Evolutionary conservation across 1,140 invertebrate species (phyloP).

Genomic region (Teleopsis dalmanni): DNA sequence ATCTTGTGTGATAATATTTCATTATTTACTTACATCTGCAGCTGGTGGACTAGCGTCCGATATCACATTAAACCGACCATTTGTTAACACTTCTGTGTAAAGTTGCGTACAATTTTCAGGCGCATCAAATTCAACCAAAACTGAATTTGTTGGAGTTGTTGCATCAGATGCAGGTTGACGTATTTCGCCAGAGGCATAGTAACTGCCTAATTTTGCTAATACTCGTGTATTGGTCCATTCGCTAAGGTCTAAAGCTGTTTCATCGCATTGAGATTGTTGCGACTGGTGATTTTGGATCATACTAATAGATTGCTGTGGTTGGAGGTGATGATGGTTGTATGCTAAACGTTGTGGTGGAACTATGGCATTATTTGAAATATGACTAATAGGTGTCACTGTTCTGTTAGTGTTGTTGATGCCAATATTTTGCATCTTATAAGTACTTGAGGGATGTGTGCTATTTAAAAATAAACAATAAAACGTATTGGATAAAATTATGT

Average conservation of each 20-base stretch:
- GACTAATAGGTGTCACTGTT: constrained; percentile 11
- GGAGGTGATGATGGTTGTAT: constrained; percentile 15
- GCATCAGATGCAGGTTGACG: constrained; percentile 48
- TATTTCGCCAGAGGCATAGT: constrained; percentile 78
- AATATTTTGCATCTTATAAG: constrained; percentile 11
- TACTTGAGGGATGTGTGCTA: constrained; percentile 9
- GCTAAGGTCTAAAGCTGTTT: constrained; percentile 62
- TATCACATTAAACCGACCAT: constrained; percentile 79
- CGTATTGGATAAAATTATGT: not conserved
- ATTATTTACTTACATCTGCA: constrained; percentile 41
- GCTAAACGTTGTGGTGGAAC: constrained; percentile 22
- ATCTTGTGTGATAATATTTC: not conserved
- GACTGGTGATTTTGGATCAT: constrained; percentile 24
- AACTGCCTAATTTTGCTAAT: constrained; percentile 70
- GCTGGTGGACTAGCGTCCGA: constrained; percentile 85
- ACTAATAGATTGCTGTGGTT: constrained; percentile 24
- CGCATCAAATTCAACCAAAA: constrained; percentile 67
- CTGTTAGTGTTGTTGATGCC: constrained; percentile 3
- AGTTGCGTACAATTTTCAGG: constrained; percentile 50
- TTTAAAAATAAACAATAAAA: not conserved
- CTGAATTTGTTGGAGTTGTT: constrained; percentile 50
- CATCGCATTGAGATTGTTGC: constrained; percentile 21
- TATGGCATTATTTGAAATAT: constrained; percentile 13
- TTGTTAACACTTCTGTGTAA: constrained; percentile 64
- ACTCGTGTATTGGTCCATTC: constrained; percentile 88